Conservation (phyloP, 1,140 invertebrate species). For the Cydia splendana region DNA sequence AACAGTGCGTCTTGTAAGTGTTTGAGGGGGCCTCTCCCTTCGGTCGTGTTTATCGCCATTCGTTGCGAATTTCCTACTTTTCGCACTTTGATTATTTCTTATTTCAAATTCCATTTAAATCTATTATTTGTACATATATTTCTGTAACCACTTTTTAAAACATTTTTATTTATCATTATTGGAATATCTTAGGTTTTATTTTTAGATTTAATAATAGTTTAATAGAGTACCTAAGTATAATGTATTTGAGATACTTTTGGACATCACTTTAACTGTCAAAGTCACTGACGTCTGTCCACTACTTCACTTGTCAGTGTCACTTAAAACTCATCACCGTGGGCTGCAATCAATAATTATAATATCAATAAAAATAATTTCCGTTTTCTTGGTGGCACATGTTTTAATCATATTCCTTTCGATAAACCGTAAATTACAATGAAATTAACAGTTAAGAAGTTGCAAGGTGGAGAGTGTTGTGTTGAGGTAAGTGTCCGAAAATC, state of each 20-base stretch:
- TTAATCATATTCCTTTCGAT: neutral
- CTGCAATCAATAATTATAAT: conserved; percentile 12
- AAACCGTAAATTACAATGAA: conserved; percentile 54
- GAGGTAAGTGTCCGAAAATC: conserved; percentile 51
- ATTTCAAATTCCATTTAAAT: too few species aligned
- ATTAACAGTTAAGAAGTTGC: conserved; percentile 68
- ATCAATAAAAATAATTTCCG: conserved; percentile 10
- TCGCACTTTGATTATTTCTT: too few species aligned
- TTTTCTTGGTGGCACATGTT: conserved; percentile 3
- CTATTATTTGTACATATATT: too few species aligned
- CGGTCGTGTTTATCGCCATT: too few species aligned
- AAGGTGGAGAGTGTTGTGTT: conserved; percentile 66
- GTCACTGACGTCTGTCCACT: too few species aligned
- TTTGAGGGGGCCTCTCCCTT: too few species aligned
- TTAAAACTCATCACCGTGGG: neutral
- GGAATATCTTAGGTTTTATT: too few species aligned
- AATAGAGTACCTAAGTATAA: neutral
- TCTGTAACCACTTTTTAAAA: too few species aligned
- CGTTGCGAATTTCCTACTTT: too few species aligned
- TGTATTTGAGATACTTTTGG: neutral
- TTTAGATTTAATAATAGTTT: too few species aligned
- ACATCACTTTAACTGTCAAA: conserved; percentile 2
- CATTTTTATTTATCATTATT: too few species aligned
- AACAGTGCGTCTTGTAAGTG: too few species aligned
- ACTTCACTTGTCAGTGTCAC: neutral